Percentiles rank a stretch among this genome's conserved stretches.
Evolutionary conservation across 2,797 vertebrate genomes (phyloP).

Genomic region (Micropoecilia bifurca): DNA sequence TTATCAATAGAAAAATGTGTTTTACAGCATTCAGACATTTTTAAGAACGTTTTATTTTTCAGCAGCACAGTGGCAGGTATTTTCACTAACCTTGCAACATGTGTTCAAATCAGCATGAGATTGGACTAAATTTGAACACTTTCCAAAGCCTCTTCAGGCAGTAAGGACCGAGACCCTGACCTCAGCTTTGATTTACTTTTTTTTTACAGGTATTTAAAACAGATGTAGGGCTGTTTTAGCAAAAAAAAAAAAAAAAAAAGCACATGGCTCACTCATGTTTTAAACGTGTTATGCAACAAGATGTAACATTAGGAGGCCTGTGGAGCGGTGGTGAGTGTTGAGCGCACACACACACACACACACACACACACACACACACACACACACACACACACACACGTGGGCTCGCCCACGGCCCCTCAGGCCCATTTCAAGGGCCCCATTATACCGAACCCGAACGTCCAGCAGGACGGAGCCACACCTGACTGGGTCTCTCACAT

Average conservation of each 20-base stretch:
- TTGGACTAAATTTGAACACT: neutral
- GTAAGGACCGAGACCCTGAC: neutral
- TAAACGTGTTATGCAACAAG: slow-evolving; percentile 50
- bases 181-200: neutral
- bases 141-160: neutral
- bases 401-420: slow-evolving; percentile 6
- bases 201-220: slow-evolving; percentile 25
- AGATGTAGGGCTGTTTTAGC: slow-evolving; percentile 6
- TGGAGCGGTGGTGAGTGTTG: slow-evolving; percentile 49
- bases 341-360: slow-evolving; percentile 5
- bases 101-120: neutral
- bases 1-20: neutral
- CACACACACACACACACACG: neutral
- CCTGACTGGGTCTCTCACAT: neutral
- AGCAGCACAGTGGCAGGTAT: neutral
- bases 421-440: slow-evolving; percentile 31
- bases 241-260: neutral
- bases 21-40: neutral
- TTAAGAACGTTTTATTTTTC: neutral
- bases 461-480: slow-evolving; percentile 5
- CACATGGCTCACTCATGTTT: slow-evolving; percentile 45
- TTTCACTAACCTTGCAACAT: neutral
- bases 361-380: too few relatives aligned
- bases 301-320: slow-evolving; percentile 46
- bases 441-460: slow-evolving; percentile 34